Evolutionary conservation across 2,888 invertebrate genomes (phyloP).

Genomic region (Marasmarcha lunaedactyla): DNA sequence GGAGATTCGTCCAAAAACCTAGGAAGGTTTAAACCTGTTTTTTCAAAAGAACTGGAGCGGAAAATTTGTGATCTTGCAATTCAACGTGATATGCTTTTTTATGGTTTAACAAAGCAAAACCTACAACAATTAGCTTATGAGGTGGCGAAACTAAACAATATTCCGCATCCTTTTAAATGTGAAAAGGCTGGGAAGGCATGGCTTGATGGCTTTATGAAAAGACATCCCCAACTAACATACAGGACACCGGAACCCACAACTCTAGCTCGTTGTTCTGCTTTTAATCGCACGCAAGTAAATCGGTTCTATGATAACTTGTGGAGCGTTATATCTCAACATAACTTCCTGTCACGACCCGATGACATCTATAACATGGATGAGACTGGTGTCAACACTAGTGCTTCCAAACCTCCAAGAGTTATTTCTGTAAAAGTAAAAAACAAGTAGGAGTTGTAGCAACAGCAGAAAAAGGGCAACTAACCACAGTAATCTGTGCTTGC

Average conservation of each 20-base stretch:
- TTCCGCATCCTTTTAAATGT: constrained; percentile 14
- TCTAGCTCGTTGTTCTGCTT: constrained; percentile 12
- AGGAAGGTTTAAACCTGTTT: constrained; percentile 6
- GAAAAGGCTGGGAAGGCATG: constrained; percentile 15
- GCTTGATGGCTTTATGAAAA: constrained; percentile 14
- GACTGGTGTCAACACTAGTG: neutral
- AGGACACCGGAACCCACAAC: constrained; percentile 14
- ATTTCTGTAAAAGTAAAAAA: constrained; percentile 2
- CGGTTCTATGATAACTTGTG: constrained; percentile 1
- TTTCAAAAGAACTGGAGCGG: neutral
- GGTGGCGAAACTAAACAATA: constrained; percentile 13
- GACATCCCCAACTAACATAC: constrained; percentile 13
- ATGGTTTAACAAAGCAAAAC: neutral
- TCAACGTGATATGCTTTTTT: constrained; percentile 2
- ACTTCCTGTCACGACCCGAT: neutral
- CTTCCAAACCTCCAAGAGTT: neutral
- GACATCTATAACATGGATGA: neutral
- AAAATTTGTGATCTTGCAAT: neutral
- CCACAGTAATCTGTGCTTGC: constrained; percentile 3
- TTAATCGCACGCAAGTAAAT: constrained; percentile 12
- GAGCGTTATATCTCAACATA: neutral
- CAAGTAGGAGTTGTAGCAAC: constrained; percentile 4
- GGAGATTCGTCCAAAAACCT: constrained; percentile 1
- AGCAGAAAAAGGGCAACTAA: neutral
- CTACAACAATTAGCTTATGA: constrained; percentile 3